Base-by-base conservation (phyloP, 2,888 invertebrate species). In the Argyra leucocephala region DNA sequence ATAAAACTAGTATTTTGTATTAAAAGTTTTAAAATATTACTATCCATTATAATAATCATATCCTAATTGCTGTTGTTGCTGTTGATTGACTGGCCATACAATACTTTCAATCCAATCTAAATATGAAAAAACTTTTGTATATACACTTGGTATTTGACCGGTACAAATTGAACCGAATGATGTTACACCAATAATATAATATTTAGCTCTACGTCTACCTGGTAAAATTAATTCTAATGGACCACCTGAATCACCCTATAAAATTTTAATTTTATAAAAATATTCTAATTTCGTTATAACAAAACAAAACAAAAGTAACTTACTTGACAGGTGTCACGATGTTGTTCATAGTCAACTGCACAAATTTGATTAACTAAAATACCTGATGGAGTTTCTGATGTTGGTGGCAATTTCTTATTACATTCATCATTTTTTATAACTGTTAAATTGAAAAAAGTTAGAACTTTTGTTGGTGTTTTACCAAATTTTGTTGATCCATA, bases 401-500 rank as follows among this genome's bases (percentile, higher is more conserved):
- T 63, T 3, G 4, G 15, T 22, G 65, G 63, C 6, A 66, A 26
- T 61, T 58, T 23, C 12, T 36, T 37, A 57, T 67, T 64, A 57
- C 68, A 68, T 60, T 63, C 63, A 6, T 37, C 22, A 62, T 68
- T 69, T 21, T 15, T 37, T 18, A 69, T 37, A n/a, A 66, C 5
- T 12, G 59, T 61, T 63, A 69, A 61, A 15, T 48, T 62, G 12
- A 66, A 31, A 63, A 69, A 67, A 6, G 65, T 63, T 37, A 69
- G 65, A 36, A 65, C 48, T 62, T 67, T 64, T 10, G 69, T 64
- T 61, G 62, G 61, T 37, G 63, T 57, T 31, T 67, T 64, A 26
- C 66, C 78, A 68, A 75, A 81, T 68, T 75, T 72, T 9, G 76
- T 78, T 72, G 76, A 78, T 21, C 85, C 85, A 80, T 83, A 84